Evolutionary conservation across 2,113 vertebrate genomes (phyloP), one percentile per base, ranked within the genome.

Genomic region (Climacteris rufus): DNA sequence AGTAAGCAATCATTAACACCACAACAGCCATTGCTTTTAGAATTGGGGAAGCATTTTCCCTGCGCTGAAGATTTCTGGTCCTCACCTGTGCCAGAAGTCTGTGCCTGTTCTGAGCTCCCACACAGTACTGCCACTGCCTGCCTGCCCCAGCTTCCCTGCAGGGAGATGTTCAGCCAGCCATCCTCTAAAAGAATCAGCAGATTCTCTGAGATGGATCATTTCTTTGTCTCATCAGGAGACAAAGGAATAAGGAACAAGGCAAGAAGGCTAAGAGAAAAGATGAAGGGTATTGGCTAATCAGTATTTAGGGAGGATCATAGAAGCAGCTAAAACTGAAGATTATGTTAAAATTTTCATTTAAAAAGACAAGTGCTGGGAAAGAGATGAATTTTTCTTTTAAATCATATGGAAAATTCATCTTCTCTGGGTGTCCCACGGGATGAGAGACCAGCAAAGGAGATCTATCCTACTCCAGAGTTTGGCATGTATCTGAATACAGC

Each of bases 321-420:
- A 79, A 79, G 25, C 5, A 76, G 72, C 28, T 75, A 57, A 83
- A 19, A 33, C 16, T 22, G 33, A 33, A 87, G 42, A 85, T 87
- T 57, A 54, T 57, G 23, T 50, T 92, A 83, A 65, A 90, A 65
- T 37, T 91, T 88, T 96, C 27, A 87, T 90, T 94, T 94, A 77
- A 53, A 74, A 94, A 90, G 53, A 65, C 24, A 87, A 92, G 30
- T 54, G 7, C 50, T 89, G 54, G 70, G 71, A 76, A 96, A 75
- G 21, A 31, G 16, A 30, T 27, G n/a, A 57, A 16, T 49, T 95
- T 64, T 94, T 68, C 22, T 65, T 87, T 60, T 53, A 89, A 90
- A 63, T 88, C 59, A 74, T 50, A 52, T 75, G 90, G 66, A 93
- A 96, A 94, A 94, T 69, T 82, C 42, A 77, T 88, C 35, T 89